Evolutionary conservation across 1,140 invertebrate species (phyloP).

Genomic region (Mylabris phalerata): DNA sequence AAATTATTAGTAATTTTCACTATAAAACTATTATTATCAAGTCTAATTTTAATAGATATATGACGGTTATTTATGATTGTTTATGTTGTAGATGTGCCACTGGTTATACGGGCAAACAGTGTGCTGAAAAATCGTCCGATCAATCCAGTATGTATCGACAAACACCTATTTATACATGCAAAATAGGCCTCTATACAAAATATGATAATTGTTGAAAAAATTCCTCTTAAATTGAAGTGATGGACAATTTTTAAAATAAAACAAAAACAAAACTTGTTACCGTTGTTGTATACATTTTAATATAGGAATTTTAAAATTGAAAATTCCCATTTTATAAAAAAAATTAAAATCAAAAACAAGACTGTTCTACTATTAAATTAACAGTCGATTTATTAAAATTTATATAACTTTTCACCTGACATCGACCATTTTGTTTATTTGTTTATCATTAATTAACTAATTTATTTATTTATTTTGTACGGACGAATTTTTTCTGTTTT

Average conservation of each 20-base stretch:
- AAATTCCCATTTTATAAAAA: background rate
- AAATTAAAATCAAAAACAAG: background rate
- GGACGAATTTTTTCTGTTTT: conserved; percentile 5
- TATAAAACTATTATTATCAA: background rate
- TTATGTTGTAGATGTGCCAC: conserved; percentile 69
- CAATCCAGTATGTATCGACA: conserved; percentile 36
- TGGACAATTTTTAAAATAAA: background rate
- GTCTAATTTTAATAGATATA: background rate
- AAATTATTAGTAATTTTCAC: background rate
- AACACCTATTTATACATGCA: conserved; percentile 29
- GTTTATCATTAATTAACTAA: background rate
- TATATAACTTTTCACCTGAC: conserved; percentile 11
- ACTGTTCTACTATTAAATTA: conserved; percentile 10
- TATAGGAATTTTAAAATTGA: conserved; percentile 5
- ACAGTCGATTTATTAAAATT: conserved; percentile 15
- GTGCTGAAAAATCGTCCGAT: conserved; percentile 65
- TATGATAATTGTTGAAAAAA: conserved; percentile 26
- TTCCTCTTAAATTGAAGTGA: conserved; percentile 11
- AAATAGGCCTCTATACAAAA: conserved; percentile 33
- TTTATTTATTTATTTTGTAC: conserved; percentile 3
- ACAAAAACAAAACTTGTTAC: conserved; percentile 18
- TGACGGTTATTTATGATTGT: conserved; percentile 9
- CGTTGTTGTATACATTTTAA: conserved; percentile 33
- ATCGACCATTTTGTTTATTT: background rate
- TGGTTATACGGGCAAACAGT: conserved; percentile 73